These are phyloP conservation scores for Arvicanthis niloticus DNA, from an alignment of 2,113 vertebrate species.

Conservation along the genomic window DNA sequence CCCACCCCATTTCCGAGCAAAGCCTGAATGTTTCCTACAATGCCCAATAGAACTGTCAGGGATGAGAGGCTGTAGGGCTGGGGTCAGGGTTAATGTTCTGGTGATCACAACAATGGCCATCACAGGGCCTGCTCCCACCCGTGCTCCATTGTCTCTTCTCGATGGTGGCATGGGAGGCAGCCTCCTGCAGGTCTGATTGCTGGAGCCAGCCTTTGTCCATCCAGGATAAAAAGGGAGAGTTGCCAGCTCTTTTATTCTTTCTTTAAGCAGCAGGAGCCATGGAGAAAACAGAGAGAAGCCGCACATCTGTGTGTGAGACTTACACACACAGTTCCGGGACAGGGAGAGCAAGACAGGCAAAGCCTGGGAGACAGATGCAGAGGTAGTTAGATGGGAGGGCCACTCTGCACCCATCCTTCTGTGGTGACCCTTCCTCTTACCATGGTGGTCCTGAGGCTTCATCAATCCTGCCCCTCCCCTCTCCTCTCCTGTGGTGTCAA, in stretches of 20 bases:
- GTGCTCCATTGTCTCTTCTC: background rate
- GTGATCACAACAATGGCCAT: background rate
- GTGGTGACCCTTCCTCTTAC: background rate
- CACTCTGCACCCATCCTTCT: background rate
- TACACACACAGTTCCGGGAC: background rate
- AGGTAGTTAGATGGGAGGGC: background rate
- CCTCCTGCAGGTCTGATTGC: constrained; percentile 34
- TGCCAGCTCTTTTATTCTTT: background rate
- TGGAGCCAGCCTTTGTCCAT: constrained; percentile 54
- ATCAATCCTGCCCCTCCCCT: background rate
- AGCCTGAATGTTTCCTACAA: background rate
- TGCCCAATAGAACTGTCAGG: background rate
- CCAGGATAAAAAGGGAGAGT: constrained; percentile 22
- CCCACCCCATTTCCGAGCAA: background rate
- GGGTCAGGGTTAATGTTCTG: background rate
- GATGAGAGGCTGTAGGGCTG: background rate
- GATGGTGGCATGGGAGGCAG: constrained; percentile 12
- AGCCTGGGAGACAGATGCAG: background rate
- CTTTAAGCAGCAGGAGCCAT: background rate
- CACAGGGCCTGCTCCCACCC: background rate
- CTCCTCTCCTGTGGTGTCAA: background rate
- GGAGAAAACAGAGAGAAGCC: background rate
- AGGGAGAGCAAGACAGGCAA: background rate
- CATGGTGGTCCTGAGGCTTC: no score
- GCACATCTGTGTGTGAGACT: background rate